Conservation (phyloP, 2,797 vertebrate species). For the Scolopax rusticola region DNA sequence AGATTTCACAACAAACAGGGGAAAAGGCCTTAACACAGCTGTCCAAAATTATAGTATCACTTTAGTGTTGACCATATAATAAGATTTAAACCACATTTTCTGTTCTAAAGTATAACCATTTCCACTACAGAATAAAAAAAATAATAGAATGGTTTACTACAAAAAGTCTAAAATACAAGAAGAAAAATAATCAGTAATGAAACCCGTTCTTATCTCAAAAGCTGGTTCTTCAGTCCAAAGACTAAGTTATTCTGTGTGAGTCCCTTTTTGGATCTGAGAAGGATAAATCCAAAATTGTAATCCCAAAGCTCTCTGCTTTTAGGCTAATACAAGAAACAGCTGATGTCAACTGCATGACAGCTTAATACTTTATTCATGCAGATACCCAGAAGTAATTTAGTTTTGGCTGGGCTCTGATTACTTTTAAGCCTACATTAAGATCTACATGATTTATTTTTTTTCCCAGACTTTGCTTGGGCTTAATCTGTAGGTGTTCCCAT, state of each 20-base stretch:
- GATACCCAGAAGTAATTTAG: background rate
- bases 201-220: background rate
- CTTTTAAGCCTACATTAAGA: background rate
- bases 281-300: slow-evolving; percentile 3
- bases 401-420: background rate
- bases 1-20: background rate
- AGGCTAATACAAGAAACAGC: background rate
- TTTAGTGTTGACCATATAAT: background rate
- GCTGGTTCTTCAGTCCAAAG: background rate
- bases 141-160: background rate
- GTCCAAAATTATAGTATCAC: background rate
- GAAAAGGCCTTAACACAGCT: background rate
- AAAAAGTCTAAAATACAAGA: background rate
- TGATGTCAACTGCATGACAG: background rate
- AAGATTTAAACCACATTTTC: background rate
- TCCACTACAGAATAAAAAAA: background rate
- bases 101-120: background rate
- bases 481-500: background rate
- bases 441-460: background rate
- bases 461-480: background rate
- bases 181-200: background rate
- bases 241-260: background rate
- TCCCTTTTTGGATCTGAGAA: background rate
- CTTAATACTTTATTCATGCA: background rate
- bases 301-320: background rate